These are phyloP conservation scores for Ennomos erosarius DNA, from an alignment of 2,888 invertebrate genomes.

Conservation along the genomic window DNA sequence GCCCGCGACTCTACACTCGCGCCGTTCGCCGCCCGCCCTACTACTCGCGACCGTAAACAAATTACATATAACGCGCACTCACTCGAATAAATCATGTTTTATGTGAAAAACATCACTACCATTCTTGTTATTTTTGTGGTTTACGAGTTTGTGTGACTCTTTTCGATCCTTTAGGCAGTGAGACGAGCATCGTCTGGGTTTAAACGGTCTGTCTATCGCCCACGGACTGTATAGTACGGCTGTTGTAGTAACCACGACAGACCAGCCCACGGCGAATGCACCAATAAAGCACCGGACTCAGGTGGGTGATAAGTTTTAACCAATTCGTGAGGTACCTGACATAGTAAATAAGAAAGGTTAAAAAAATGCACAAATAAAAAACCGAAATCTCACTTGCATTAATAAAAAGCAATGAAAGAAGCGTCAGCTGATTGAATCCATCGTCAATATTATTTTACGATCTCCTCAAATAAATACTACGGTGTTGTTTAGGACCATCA, in stretches of 20 bases:
- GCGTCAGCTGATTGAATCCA: slow-evolving; percentile 18
- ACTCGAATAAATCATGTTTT: slow-evolving; percentile 46
- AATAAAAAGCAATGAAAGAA: neutral
- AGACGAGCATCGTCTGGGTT: slow-evolving; percentile 57
- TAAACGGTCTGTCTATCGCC: slow-evolving; percentile 69
- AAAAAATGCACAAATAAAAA: neutral
- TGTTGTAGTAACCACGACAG: slow-evolving; percentile 64
- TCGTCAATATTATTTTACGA: slow-evolving; percentile 7
- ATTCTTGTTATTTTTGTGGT: slow-evolving; percentile 39
- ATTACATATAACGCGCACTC: slow-evolving; percentile 57
- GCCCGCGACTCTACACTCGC: slow-evolving; percentile 43
- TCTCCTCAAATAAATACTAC: slow-evolving; percentile 2
- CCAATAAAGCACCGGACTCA: slow-evolving; percentile 51
- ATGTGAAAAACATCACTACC: slow-evolving; percentile 40
- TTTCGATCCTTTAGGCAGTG: slow-evolving; percentile 54
- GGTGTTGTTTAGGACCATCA: slow-evolving; percentile 9
- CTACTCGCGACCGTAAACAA: slow-evolving; percentile 69
- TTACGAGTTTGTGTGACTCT: slow-evolving; percentile 53
- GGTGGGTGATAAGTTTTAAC: slow-evolving; percentile 20
- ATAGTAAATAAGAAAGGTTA: neutral
- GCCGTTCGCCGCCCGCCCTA: slow-evolving; percentile 61
- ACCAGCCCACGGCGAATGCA: slow-evolving; percentile 64
- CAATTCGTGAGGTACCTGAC: too few species aligned
- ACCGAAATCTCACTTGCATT: too few species aligned
- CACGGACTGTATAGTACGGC: slow-evolving; percentile 67